A percentile compares a stretch with the other conserved stretches of the same genome.
These are phyloP conservation scores for Bradypus variegatus DNA, from an alignment of 2,797 vertebrate species.

Conservation along the genomic window DNA sequence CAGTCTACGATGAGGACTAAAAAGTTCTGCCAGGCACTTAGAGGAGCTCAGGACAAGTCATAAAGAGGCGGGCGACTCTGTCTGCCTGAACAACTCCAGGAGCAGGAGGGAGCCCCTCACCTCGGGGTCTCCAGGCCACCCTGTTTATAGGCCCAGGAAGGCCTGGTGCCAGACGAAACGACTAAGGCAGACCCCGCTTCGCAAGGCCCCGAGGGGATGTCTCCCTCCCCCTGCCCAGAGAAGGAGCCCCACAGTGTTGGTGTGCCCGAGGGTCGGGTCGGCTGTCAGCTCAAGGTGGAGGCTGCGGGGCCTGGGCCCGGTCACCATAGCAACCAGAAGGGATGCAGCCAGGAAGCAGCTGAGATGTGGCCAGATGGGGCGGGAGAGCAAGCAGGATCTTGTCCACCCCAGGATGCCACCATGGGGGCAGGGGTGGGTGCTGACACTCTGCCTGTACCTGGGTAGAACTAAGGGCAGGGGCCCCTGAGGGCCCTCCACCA, in stretches of 20 bases:
- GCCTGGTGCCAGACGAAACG: background rate
- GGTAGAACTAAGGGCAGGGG: too few relatives aligned
- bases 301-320: background rate
- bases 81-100: background rate
- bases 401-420: background rate
- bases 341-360: background rate
- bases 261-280: too few relatives aligned
- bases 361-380: background rate
- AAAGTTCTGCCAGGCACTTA: rapidly evolving
- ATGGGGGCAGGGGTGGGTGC: background rate
- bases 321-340: slow-evolving; percentile 46
- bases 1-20: background rate
- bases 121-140: background rate
- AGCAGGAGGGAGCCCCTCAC: background rate
- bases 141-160: background rate
- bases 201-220: background rate
- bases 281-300: too few relatives aligned
- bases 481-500: rapidly evolving
- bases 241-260: too few relatives aligned
- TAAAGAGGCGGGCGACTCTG: background rate
- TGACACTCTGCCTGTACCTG: rapidly evolving
- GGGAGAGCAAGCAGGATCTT: rapidly evolving
- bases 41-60: background rate
- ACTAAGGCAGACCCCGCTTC: background rate
- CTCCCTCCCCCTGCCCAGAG: too few relatives aligned